Evolutionary conservation across 2,113 vertebrate species (phyloP), one percentile per base, ranked within the genome.

Genomic region (Hippoglossus stenolepis): DNA sequence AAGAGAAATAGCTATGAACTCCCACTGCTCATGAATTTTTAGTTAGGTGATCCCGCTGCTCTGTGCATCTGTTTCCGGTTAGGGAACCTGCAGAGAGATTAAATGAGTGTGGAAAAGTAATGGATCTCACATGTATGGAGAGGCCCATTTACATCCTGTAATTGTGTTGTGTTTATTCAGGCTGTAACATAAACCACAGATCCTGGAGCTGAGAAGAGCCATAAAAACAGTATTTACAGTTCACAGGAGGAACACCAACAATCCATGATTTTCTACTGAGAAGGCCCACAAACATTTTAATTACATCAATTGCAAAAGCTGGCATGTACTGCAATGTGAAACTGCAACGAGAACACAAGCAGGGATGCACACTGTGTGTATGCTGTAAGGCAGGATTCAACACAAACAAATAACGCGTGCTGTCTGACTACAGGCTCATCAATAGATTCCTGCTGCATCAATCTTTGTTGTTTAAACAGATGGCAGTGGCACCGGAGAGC

Each of bases 41-140:
- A 70, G 68, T 73, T 74, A 40, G n/a, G 75, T 28, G 54, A 66
- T 86, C 77, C 70, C 23, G 78, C 80, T 70, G 67, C 61, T 73
- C 40, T 64, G 57, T 66, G 80, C 86, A 90, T 87, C 80, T 91
- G 92, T 88, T 93, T 91, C 82, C 65, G 85, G 79, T 91, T 80
- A 82, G 65, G 51, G 40, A 73, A 73, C 79, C 85, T 77, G 70
- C 73, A 49, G 85, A 63, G 80, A 85, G 84, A 89, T 83, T 80
- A 83, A 87, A 85, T 65, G 78, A 77, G 73, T 80, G 71, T 77
- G 82, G 67, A 79, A 67, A 72, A 68, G 57, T 82, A 85, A 89
- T 84, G 65, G 83, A 38, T 70, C 83, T 91, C 83, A 73, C 70
- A 79, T 85, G 85, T 75, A 80, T 28, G 53, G 57, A 75, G 83